Base-by-base conservation (phyloP, 2,113 vertebrate genomes). In the Hippocampus abdominalis region DNA sequence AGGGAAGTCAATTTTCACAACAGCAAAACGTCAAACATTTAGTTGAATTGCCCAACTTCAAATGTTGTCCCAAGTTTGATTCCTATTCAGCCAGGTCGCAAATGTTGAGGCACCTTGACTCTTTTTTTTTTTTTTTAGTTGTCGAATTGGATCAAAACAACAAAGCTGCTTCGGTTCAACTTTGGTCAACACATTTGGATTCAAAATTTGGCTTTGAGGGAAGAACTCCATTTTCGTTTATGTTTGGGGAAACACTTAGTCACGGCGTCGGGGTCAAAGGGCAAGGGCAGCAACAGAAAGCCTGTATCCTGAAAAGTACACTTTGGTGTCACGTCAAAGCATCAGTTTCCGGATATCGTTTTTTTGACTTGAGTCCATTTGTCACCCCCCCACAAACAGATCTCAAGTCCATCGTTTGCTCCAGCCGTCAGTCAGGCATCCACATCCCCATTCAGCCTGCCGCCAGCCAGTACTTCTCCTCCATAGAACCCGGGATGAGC, bases 321-420 rank as follows among this genome's bases (percentile, higher is more conserved):
- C 20, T 20, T 8, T 18, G 7, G 18, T 21, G 15, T 21, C 48
- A 18, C 48, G 18, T 51, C 13, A 15, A 3, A 64, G 21, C 39
- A 44, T 46, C 25, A 48, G 64, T 27, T 29, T 79, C 56, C 57
- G 67, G 73, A 65, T 39, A 74, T 78, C 71, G 56, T 39, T 65
- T 59, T 78, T 51, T 78, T 81, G 68, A 86, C 81, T 85, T 71
- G 77, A 86, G 80, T 68, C 74, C 76, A 69, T 91, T 66, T 91
- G 86, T 91, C 81, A 84, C 86, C 74, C 86, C 74, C 90, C 82
- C 87, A 84, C 87, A 85, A 57, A 76, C 94, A 99, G 97, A 99
- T 95, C 95, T 98, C 90, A 97, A 95, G 1, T 97, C 95, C 83
- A 94, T 99, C 90, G 89, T 99, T 90, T 96, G 94, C 74, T 82